These are phyloP conservation scores for Halictus rubicundus DNA, from an alignment of 1,140 invertebrate genomes.

Conservation along the genomic window DNA sequence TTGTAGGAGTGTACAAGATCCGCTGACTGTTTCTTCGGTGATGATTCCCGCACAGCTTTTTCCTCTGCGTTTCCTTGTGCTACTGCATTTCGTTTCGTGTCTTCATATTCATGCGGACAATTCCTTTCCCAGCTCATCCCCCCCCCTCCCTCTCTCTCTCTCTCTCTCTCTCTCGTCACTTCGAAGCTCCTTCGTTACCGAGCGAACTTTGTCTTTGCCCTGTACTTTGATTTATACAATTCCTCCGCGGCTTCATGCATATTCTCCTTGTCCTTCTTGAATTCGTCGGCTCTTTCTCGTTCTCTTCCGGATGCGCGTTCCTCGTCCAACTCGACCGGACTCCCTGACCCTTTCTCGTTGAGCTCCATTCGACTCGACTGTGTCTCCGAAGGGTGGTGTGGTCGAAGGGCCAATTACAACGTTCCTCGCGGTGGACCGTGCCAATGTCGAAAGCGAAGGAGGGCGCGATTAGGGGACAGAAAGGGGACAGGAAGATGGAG, in stretches of 20 bases:
- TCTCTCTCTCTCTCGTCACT: too few relatives aligned
- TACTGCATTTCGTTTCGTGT: neutral
- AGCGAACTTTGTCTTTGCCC: neutral
- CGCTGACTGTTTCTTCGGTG: too few relatives aligned
- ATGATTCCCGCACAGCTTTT: too few relatives aligned
- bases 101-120: neutral
- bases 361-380: constrained; percentile 13
- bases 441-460: constrained; percentile 5
- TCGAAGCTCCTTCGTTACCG: constrained; percentile 1
- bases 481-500: neutral
- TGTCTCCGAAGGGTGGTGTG: constrained; percentile 19
- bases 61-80: too few relatives aligned
- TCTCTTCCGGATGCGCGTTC: neutral
- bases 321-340: neutral
- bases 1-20: too few relatives aligned
- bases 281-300: neutral
- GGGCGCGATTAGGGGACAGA: neutral
- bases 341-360: constrained; percentile 41
- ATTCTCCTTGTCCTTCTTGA: neutral
- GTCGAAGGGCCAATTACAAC: constrained; percentile 67
- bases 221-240: neutral
- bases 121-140: neutral
- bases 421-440: constrained; percentile 45
- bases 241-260: neutral
- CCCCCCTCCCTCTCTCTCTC: too few relatives aligned